Evolutionary conservation across 2,113 vertebrate genomes (phyloP).

Genomic region (Hippocampus comes): DNA sequence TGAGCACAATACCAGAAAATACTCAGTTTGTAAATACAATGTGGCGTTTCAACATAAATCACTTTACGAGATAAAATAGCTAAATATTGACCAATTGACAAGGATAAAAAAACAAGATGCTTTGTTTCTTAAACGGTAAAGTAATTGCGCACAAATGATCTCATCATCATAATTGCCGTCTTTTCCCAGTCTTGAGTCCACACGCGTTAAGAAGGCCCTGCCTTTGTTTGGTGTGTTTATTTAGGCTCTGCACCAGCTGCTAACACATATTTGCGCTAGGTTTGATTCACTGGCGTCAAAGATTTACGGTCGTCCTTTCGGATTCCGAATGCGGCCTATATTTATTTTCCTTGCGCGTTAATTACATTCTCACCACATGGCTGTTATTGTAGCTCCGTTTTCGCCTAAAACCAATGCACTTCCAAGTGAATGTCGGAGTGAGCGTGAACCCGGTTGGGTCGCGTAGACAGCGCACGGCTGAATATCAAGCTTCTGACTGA

Average conservation of each 20-base stretch:
- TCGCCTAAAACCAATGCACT: slow-evolving; percentile 57
- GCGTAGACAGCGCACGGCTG: slow-evolving; percentile 52
- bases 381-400: slow-evolving; percentile 44
- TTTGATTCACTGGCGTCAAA: slow-evolving; percentile 6
- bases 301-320: slow-evolving; percentile 16
- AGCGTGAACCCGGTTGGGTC: slow-evolving; percentile 58
- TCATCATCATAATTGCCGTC: background rate
- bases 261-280: slow-evolving; percentile 21
- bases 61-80: background rate
- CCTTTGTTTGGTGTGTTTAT: slow-evolving; percentile 30
- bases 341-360: slow-evolving; percentile 12
- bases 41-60: background rate
- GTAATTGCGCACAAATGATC: background rate
- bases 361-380: slow-evolving; percentile 31
- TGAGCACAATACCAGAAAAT: background rate
- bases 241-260: slow-evolving; percentile 23
- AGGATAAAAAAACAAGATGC: no score
- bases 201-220: background rate
- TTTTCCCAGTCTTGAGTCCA: background rate
- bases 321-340: slow-evolving; percentile 7
- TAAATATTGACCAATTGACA: no score
- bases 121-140: background rate
- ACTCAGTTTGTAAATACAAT: background rate
- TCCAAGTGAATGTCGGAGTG: slow-evolving; percentile 51
- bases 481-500: slow-evolving; percentile 55